Evolutionary conservation across 2,797 vertebrate genomes (phyloP).

Genomic region (Pagetopsis macropterus): DNA sequence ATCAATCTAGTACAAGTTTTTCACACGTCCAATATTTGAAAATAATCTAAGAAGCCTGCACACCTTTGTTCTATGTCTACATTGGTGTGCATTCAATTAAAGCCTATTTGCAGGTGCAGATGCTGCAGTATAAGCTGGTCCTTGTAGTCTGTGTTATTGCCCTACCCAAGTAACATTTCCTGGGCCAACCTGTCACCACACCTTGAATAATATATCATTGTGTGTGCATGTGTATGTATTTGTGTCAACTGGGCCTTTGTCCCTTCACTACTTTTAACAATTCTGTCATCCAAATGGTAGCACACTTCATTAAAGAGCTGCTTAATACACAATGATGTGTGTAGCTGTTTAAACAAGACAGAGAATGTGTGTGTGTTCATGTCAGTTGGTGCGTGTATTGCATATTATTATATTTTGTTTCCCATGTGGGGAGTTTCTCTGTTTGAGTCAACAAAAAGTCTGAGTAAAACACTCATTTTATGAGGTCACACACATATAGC

Average conservation of each 20-base stretch:
- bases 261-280: constrained; percentile 7
- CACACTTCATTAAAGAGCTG: constrained; percentile 25
- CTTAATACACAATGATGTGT: constrained; percentile 17
- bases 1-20: not conserved
- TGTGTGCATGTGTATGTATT: constrained; percentile 27
- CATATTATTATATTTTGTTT: not conserved
- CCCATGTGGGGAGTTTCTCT: constrained; percentile 15
- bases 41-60: constrained; percentile 14
- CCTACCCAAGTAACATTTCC: constrained; percentile 23
- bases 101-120: constrained; percentile 24
- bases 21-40: constrained; percentile 8
- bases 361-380: constrained; percentile 1
- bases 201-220: constrained; percentile 9
- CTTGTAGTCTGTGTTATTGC: constrained; percentile 46
- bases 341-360: constrained; percentile 1
- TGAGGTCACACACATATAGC: constrained; percentile 10
- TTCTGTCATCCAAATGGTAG: constrained; percentile 35
- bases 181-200: constrained; percentile 25
- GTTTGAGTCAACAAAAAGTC: constrained; percentile 20
- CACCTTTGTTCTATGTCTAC: not conserved
- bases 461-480: constrained; percentile 14
- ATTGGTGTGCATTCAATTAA: constrained; percentile 4
- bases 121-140: constrained; percentile 26
- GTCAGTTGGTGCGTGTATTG: not conserved
- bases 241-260: constrained; percentile 30